Evolutionary conservation across 2,888 invertebrate species (phyloP).

Genomic region (Merodon equestris): DNA sequence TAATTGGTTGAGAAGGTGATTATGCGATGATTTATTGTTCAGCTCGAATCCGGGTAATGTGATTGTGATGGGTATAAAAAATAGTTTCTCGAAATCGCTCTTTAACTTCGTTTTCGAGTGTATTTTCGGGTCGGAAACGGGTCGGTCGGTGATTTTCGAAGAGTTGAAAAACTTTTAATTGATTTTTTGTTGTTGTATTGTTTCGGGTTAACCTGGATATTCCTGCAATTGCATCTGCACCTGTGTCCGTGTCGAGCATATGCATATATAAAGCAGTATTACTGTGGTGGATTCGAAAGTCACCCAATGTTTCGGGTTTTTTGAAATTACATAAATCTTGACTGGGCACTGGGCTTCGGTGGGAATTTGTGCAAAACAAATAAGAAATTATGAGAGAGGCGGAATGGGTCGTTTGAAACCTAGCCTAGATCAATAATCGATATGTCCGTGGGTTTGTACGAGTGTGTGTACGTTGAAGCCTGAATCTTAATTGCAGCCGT

Average conservation of each 20-base stretch:
- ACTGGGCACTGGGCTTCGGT: not conserved
- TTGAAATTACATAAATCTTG: constrained; percentile 53
- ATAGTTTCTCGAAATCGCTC: constrained; percentile 19
- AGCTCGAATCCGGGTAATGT: not conserved
- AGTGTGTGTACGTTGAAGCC: constrained; percentile 31
- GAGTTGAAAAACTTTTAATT: constrained; percentile 22
- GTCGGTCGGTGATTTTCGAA: constrained; percentile 3
- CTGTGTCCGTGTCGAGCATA: constrained; percentile 34
- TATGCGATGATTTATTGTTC: not conserved
- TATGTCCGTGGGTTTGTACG: constrained; percentile 35
- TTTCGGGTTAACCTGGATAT: constrained; percentile 48
- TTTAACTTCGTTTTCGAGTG: constrained; percentile 47
- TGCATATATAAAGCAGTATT: constrained; percentile 17
- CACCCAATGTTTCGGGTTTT: constrained; percentile 3
- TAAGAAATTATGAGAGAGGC: constrained; percentile 1
- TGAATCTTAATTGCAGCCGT: constrained; percentile 60
- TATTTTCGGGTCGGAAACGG: constrained; percentile 50
- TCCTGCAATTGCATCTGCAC: constrained; percentile 24
- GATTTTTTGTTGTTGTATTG: constrained; percentile 34
- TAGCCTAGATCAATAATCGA: constrained; percentile 72
- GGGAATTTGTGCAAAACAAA: constrained; percentile 24
- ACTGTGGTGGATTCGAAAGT: constrained; percentile 35
- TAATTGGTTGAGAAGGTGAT: constrained; percentile 29
- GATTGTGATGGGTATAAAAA: constrained; percentile 43
- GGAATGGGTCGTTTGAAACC: constrained; percentile 62